phyloP scores from a whole-genome alignment of 23 tunicate species.

The Oikopleura albicans region DNA sequence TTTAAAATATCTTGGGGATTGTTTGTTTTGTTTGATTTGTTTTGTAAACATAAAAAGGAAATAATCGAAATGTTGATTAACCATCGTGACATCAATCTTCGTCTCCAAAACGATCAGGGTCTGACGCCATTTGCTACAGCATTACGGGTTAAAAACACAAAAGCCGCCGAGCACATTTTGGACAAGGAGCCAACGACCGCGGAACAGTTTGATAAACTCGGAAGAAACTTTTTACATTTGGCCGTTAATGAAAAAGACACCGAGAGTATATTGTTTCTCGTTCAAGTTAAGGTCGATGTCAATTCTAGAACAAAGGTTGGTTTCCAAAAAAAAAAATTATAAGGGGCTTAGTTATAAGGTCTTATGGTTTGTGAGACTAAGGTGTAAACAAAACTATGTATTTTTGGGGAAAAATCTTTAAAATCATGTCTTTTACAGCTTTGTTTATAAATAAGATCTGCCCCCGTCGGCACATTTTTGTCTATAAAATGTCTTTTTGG shows the following conservation, averaged over 20 bases:
- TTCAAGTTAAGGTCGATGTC: conserved; percentile 36
- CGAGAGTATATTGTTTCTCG: conserved; percentile 39
- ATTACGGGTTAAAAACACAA: conserved; percentile 24
- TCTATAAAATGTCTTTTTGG: too few relatives aligned
- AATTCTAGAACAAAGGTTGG: conserved; percentile 27
- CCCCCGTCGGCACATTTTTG: too few relatives aligned
- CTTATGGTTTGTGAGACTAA: too few relatives aligned
- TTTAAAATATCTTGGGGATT: too few relatives aligned
- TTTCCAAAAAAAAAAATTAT: not conserved
- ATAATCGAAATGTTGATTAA: conserved; percentile 23
- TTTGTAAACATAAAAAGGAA: conserved; percentile 15
- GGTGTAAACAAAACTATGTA: too few relatives aligned
- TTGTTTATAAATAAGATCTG: too few relatives aligned
- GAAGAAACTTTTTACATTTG: conserved; percentile 36
- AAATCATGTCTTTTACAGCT: too few relatives aligned
- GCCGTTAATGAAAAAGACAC: conserved; percentile 34
- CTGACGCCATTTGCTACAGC: conserved; percentile 47
- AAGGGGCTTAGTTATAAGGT: not conserved
- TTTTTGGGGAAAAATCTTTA: too few relatives aligned
- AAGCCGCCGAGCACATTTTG: conserved; percentile 38
- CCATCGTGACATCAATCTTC: conserved; percentile 35
- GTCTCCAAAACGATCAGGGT: conserved; percentile 23
- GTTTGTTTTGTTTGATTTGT: too few relatives aligned
- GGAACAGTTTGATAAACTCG: conserved; percentile 52
- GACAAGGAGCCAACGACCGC: conserved; percentile 50